Evolutionary conservation across 1,140 invertebrate genomes (phyloP).

Genomic region (Steinernema khuongi): DNA sequence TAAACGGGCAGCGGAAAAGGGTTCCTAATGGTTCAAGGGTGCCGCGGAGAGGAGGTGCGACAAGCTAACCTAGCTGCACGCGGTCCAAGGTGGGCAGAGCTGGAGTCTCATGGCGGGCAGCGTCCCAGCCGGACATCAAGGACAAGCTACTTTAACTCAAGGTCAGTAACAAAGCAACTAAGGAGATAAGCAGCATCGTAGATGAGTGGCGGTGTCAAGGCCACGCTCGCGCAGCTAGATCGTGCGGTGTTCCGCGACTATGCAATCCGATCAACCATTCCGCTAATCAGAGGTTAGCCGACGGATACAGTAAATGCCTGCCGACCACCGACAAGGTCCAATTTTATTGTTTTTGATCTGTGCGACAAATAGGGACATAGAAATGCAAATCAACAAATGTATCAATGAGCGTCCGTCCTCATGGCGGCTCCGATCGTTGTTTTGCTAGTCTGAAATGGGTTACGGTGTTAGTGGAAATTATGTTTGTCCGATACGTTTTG

Average conservation of each 20-base stretch:
- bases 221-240: conserved; percentile 8
- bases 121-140: conserved; percentile 6
- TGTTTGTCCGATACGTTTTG: not conserved
- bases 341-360: no score
- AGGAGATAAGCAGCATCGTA: conserved; percentile 14
- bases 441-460: conserved; percentile 6
- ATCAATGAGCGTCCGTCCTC: not conserved
- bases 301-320: not conserved
- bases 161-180: conserved; percentile 16
- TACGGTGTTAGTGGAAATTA: not conserved
- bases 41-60: not conserved
- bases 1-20: not conserved
- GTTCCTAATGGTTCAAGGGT: not conserved
- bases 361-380: no score
- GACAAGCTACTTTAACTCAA: conserved; percentile 15
- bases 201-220: conserved; percentile 14
- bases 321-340: not conserved
- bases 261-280: conserved; percentile 10
- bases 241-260: conserved; percentile 6
- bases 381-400: no score
- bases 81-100: not conserved
- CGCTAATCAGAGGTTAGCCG: conserved; percentile 16
- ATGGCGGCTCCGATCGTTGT: not conserved
- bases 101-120: not conserved
- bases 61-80: conserved; percentile 12